A percentile compares a stretch with the other conserved stretches of the same genome.
These are phyloP conservation scores for Harpegnathos saltator DNA, from an alignment of 1,140 invertebrate genomes.

Conservation along the genomic window DNA sequence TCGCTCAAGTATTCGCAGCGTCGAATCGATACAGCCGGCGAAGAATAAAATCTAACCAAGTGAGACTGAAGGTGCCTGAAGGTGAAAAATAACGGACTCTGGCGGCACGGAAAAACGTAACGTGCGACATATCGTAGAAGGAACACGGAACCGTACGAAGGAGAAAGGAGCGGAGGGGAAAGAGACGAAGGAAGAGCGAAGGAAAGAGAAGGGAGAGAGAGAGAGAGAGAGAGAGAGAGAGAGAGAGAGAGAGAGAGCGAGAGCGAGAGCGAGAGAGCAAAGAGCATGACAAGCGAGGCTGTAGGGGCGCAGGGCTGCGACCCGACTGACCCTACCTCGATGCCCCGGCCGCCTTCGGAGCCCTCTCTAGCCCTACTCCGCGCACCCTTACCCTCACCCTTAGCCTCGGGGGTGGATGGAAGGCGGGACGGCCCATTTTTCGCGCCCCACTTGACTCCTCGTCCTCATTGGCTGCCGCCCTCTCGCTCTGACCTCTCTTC, in stretches of 20 bases:
- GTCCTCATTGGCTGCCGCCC: conserved; percentile 82
- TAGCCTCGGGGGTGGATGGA: conserved; percentile 79
- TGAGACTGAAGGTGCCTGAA: not conserved
- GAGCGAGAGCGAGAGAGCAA: conserved; percentile 72
- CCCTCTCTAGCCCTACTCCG: conserved; percentile 80
- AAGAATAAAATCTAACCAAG: not conserved
- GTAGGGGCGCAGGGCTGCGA: conserved; percentile 83
- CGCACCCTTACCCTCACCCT: conserved; percentile 81
- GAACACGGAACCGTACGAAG: conserved; percentile 14
- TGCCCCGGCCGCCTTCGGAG: conserved; percentile 80
- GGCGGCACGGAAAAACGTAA: conserved; percentile 31
- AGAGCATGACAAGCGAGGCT: conserved; percentile 80
- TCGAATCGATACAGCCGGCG: conserved; percentile 11
- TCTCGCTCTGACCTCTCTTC: conserved; percentile 82
- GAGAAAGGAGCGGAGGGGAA: conserved; percentile 12
- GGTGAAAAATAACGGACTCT: not conserved
- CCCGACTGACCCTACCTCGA: conserved; percentile 84
- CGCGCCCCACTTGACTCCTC: conserved; percentile 84
- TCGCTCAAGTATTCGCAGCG: not conserved
- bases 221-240: not conserved
- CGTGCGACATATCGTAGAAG: conserved; percentile 10
- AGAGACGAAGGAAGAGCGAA: too few relatives aligned
- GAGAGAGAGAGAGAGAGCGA: conserved; percentile 6
- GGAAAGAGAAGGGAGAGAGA: too few relatives aligned
- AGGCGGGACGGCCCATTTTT: conserved; percentile 84